Evolutionary conservation across 2,888 invertebrate genomes (phyloP).

Genomic region (Orthonevra nobilis): DNA sequence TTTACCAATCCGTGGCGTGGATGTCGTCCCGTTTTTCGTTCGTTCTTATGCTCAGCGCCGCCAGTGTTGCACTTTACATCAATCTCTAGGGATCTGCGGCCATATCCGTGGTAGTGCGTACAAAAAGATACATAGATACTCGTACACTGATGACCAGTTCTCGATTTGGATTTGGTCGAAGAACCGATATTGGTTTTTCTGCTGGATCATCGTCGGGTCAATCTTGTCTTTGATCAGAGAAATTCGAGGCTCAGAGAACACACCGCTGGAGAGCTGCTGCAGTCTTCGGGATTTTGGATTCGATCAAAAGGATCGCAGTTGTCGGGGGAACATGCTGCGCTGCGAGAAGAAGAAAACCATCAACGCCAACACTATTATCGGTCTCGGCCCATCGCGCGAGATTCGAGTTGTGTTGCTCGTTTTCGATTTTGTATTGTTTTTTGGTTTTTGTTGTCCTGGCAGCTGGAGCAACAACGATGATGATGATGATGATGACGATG

Average conservation of each 20-base stretch:
- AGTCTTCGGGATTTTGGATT: too few relatives aligned
- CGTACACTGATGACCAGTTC: constrained; percentile 42
- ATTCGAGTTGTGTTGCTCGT: background rate
- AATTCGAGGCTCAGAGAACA: background rate
- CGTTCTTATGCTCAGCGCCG: background rate
- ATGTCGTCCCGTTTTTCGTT: constrained; percentile 37
- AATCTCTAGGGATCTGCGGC: constrained; percentile 45
- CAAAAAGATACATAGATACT: constrained; percentile 48
- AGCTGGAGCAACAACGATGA: constrained; percentile 27
- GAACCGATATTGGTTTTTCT: constrained; percentile 32
- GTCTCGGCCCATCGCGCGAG: constrained; percentile 10
- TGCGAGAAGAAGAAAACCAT: constrained; percentile 47
- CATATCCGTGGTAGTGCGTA: constrained; percentile 32
- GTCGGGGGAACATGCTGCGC: constrained; percentile 12
- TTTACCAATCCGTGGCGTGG: constrained; percentile 53
- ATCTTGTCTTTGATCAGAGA: constrained; percentile 48
- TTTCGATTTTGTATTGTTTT: constrained; percentile 20
- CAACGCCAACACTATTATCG: constrained; percentile 64
- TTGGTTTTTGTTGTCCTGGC: too few relatives aligned
- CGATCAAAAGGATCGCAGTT: constrained; percentile 46
- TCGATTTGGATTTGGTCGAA: constrained; percentile 59
- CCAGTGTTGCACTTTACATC: constrained; percentile 39
- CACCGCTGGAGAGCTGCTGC: constrained; percentile 6
- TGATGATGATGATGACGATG: too few relatives aligned
- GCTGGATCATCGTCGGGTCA: constrained; percentile 70